These are phyloP conservation scores for Planococcus citri DNA, from an alignment of 1,140 invertebrate species.

Conservation along the genomic window DNA sequence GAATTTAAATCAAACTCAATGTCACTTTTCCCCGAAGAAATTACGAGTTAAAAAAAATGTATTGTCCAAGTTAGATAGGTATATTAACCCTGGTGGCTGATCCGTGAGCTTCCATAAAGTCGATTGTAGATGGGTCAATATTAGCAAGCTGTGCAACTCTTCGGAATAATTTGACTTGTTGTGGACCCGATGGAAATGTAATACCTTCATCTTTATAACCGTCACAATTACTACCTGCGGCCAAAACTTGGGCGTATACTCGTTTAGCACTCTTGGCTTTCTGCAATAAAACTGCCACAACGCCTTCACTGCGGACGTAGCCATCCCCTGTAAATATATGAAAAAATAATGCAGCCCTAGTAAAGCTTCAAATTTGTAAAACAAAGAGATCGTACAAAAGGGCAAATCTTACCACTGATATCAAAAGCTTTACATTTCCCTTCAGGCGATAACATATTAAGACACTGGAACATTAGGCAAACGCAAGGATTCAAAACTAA, in stretches of 20 bases:
- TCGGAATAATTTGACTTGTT: slow-evolving; percentile 21
- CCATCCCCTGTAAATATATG: slow-evolving; percentile 40
- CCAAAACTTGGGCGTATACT: slow-evolving; percentile 45
- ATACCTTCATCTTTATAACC: slow-evolving; percentile 40
- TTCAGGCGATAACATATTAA: slow-evolving; percentile 24
- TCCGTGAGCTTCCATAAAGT: slow-evolving; percentile 31
- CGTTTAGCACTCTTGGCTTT: slow-evolving; percentile 39
- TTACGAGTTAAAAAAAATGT: background rate
- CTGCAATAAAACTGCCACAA: slow-evolving; percentile 45
- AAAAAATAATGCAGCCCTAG: background rate
- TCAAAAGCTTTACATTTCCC: slow-evolving; percentile 25
- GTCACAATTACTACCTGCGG: slow-evolving; percentile 44
- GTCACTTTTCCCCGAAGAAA: too few relatives aligned
- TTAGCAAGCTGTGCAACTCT: slow-evolving; percentile 29
- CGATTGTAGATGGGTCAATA: slow-evolving; percentile 41
- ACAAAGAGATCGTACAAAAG: background rate
- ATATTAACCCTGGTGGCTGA: slow-evolving; percentile 34
- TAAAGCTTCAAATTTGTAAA: background rate
- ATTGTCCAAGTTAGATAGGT: background rate
- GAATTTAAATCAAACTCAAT: background rate
- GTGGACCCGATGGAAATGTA: slow-evolving; percentile 18
- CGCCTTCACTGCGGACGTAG: slow-evolving; percentile 48
- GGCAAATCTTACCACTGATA: slow-evolving; percentile 15
- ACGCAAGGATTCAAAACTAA: slow-evolving; percentile 45
- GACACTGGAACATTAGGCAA: slow-evolving; percentile 37